Conservation (phyloP, 2,797 vertebrate species). For the Graptemys geographica region DNA sequence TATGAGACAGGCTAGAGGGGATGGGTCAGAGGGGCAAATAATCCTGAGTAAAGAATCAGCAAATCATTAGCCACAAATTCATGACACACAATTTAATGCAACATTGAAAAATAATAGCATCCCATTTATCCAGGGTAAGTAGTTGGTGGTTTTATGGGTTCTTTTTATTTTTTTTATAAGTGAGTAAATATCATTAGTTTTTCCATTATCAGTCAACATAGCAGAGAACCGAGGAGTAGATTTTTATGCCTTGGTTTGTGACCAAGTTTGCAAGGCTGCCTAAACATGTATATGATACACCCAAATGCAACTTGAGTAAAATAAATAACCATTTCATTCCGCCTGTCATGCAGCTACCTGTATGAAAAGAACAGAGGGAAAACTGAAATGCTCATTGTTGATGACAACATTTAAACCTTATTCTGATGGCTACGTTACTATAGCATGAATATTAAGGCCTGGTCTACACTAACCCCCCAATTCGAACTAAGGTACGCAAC, state of each 20-base stretch:
- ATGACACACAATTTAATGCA: background rate
- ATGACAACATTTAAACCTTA: background rate
- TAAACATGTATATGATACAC: background rate
- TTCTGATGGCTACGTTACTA: background rate
- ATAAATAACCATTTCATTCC: background rate
- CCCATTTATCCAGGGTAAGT: background rate
- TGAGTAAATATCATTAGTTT: conserved; percentile 11
- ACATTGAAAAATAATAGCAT: background rate
- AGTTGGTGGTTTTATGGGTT: background rate
- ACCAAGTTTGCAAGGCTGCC: background rate
- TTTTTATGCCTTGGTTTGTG: background rate
- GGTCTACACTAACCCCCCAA: no score
- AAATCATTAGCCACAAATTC: background rate
- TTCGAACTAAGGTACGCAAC: no score
- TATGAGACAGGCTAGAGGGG: background rate
- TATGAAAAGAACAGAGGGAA: background rate
- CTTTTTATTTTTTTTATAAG: background rate
- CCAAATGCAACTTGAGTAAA: background rate
- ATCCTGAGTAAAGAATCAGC: background rate
- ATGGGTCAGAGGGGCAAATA: background rate
- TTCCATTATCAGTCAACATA: background rate
- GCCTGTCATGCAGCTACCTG: background rate
- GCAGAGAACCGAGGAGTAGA: background rate
- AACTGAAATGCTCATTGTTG: background rate
- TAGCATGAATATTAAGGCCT: background rate